Evolutionary conservation across 1,140 invertebrate species (phyloP), one percentile per base, ranked within the genome.

Genomic region (Spodoptera frugiperda): DNA sequence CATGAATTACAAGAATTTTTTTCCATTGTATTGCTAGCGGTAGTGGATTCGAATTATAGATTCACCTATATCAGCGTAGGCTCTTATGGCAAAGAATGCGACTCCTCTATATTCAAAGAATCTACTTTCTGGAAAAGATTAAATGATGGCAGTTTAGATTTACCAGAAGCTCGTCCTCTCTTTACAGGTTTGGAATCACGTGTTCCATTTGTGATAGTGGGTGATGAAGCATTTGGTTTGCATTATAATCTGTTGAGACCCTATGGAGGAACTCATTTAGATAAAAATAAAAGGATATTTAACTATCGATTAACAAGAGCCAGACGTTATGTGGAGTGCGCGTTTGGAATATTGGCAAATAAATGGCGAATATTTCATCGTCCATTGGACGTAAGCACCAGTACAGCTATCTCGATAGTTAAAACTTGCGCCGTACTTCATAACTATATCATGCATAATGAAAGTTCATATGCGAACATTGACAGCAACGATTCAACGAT

Each of bases 281-380:
- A 80, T 33, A 57, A 82, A 21, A 67, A 88, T 55, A 89, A 84
- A 82, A 76, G 75, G 78, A 84, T 94, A n/a, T 95, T 82, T 39
- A 81, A 80, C 33, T 78, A 81, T 81, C 73, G 80, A n/a, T 70
- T 81, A 77, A 73, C 80, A 61, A 67, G 80, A 51, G 80, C 76
- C 1, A 73, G 73, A 15, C 51, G 74, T 30, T 78, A 78, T 2
- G 46, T 48, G 25, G 80, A 81, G 76, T 90, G 90, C 82, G 46
- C 84, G 10, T 86, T 87, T 71, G 82, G 85, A 12, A 87, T 88
- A 30, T 72, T 88, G 25, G 79, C 78, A 21, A 91, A 90, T 78
- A 91, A 90, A 81, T 92, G 88, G 89, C 73, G 88, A 63, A 87
- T 93, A 54, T 87, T 92, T 76, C 90, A 91, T 76, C 33, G 84